Base-by-base conservation (phyloP, 2,888 invertebrate species). In the Melinaea marsaeus region DNA sequence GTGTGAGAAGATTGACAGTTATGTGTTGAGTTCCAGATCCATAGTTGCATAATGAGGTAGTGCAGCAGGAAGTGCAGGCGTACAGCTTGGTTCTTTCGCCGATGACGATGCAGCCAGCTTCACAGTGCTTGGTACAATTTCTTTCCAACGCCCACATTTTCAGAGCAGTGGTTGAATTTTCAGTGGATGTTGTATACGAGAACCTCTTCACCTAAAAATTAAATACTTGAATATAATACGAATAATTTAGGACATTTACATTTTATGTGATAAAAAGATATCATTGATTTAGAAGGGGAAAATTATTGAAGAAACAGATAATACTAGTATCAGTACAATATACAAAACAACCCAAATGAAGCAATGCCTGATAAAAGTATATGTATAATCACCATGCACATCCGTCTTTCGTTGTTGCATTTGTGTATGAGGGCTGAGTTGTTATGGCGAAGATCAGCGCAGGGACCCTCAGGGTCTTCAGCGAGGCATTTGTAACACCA, bases 61-160 rank as follows among this genome's bases (percentile, higher is more conserved):
- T 94, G 81, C 97, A 97, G 78, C 97, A 97, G 0, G 95, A 94
- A 0, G 96, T 96, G 82, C 97, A 97, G 13, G 96, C 95, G 83
- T 95, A 95, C 1, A 97, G 86, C 79, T 97, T 97, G 4, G 96
- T 97, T 58, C 97, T 89, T 80, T 97, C 97, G 0, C 97, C 97
- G 70, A 97, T 96, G 58, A 97, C 93, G 75, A 97, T 96, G 85
- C 97, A 97, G 11, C 96, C 97, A 0, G 96, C 94, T 73, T 97
- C 96, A 83, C 97, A 97, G 75, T 94, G 94, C 74, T 94, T 94
- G 0, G 95, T 93, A 79, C 97, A 97, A 79, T 95, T 95, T 11
- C 97, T 91, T 80, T 96, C 95, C 63, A 97, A 79, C 0, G 96
- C 94, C 96, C 97, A 97, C 92, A 96, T 93, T 79, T 94, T 94